Evolutionary conservation across 2,113 vertebrate species (phyloP), one percentile per base, ranked within the genome.

Genomic region (Henicopernis longicauda): DNA sequence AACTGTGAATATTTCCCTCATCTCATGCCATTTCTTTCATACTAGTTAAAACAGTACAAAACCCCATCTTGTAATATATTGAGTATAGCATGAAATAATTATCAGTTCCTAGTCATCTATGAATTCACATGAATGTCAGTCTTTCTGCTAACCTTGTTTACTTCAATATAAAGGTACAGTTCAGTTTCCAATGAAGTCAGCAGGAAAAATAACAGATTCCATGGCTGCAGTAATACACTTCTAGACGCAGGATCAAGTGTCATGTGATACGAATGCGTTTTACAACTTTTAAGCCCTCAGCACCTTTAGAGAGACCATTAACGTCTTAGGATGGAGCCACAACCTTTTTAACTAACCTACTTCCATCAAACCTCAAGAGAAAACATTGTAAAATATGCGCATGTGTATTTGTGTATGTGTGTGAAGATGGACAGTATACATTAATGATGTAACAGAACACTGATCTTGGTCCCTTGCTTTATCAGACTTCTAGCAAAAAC

Each of bases 11-110:
- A 45, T 83, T 89, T 93, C 65, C 67, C 23, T 78, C 49, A 65
- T 62, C 45, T 87, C 54, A 18, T 67, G 18, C 22, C 9, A 73
- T 67, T 93, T 81, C 26, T 83, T 78, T 59, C 50, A 63, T 58
- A 47, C 34, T 58, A 34, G 32, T 67, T 89, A 63, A 90, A 94
- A 42, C 5, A 70, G 45, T 88, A 82, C 29, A 78, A 86, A 80
- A 70, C 17, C n/a, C 21, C 23, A 71, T 62, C 77, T 94, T 63
- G 73, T 96, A 81, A 86, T 92, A 92, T 88, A 90, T 88, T 96
- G 72, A 93, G 20, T 52, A 74, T 2, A 67, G 55, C 77, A 86
- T 92, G 32, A 94, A 96, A 92, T 88, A 93, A 76, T 90, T 66
- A 91, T 79, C 90, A 83, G 45, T 78, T 92, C 90, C 26, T 57